A percentile compares a stretch with the other conserved stretches of the same genome.
phyloP scores from a whole-genome alignment of 1,140 invertebrate species.

The Aplysia californica region DNA sequence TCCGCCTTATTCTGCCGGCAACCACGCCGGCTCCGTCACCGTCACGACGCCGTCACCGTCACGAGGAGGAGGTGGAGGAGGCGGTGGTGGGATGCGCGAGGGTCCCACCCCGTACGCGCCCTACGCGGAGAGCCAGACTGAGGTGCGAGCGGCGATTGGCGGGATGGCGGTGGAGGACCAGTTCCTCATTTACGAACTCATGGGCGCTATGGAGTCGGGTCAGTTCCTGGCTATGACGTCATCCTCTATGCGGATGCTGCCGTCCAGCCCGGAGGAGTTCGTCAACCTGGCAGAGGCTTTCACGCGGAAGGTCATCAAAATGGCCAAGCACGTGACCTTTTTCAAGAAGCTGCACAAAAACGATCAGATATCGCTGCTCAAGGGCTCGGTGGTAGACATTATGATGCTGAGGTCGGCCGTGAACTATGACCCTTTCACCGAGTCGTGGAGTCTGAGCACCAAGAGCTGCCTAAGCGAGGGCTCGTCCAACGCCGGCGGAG shows the following conservation, averaged over 20 bases:
- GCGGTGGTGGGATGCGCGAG: too few species aligned
- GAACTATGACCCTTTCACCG: constrained; percentile 57
- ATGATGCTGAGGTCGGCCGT: constrained; percentile 62
- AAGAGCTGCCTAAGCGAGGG: constrained; percentile 38
- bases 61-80: too few species aligned
- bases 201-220: constrained; percentile 48
- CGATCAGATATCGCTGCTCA: constrained; percentile 60
- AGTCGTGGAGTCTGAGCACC: constrained; percentile 55
- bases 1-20: neutral
- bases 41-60: neutral
- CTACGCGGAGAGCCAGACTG: constrained; percentile 25
- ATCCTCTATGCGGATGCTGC: constrained; percentile 41
- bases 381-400: constrained; percentile 62
- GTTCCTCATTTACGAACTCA: constrained; percentile 41
- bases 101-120: neutral
- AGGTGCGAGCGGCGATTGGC: constrained; percentile 28
- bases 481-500: constrained; percentile 2
- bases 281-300: constrained; percentile 62
- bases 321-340: constrained; percentile 55
- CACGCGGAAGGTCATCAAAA: constrained; percentile 57
- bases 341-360: constrained; percentile 56
- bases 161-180: constrained; percentile 36
- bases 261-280: constrained; percentile 53
- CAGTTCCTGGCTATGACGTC: constrained; percentile 45
- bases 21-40: neutral